A percentile compares a stretch with the other conserved stretches of the same genome.
These are phyloP conservation scores for Tragelaphus eurycerus DNA, from an alignment of 2,797 vertebrate species.

Conservation along the genomic window DNA sequence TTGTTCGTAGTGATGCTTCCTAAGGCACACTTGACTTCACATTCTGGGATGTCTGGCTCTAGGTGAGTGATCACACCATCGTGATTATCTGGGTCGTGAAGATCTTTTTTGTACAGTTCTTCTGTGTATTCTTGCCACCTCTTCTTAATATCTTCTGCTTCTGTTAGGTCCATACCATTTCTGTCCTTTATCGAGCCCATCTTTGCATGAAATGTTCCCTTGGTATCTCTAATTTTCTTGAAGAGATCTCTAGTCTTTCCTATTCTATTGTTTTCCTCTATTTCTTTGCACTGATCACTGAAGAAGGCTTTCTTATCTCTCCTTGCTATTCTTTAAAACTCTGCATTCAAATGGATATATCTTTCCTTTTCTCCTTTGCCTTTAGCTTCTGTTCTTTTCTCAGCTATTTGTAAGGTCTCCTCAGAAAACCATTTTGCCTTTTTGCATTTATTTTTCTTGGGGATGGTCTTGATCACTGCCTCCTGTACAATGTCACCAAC, in stretches of 20 bases:
- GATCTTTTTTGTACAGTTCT: neutral
- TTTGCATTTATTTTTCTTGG: neutral
- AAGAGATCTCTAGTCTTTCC: neutral
- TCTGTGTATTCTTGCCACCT: neutral
- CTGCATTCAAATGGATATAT: neutral
- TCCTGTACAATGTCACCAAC: neutral
- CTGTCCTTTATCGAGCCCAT: neutral
- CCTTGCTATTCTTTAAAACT: neutral
- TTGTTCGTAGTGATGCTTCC: neutral
- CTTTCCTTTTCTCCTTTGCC: neutral
- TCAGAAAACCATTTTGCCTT: neutral
- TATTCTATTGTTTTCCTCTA: neutral
- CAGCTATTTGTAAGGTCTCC: neutral
- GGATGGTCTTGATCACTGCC: neutral
- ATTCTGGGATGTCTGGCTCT: neutral
- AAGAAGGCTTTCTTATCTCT: neutral
- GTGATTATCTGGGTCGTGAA: neutral
- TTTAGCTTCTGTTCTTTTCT: neutral
- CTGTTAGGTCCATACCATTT: neutral
- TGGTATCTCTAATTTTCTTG: neutral
- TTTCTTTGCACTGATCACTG: neutral
- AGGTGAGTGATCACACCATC: neutral
- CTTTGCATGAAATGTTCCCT: neutral
- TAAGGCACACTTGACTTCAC: neutral
- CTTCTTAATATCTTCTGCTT: neutral